Evolutionary conservation across 2,888 invertebrate genomes (phyloP), one percentile per base, ranked within the genome.

Genomic region (Lithophane leautieri): DNA sequence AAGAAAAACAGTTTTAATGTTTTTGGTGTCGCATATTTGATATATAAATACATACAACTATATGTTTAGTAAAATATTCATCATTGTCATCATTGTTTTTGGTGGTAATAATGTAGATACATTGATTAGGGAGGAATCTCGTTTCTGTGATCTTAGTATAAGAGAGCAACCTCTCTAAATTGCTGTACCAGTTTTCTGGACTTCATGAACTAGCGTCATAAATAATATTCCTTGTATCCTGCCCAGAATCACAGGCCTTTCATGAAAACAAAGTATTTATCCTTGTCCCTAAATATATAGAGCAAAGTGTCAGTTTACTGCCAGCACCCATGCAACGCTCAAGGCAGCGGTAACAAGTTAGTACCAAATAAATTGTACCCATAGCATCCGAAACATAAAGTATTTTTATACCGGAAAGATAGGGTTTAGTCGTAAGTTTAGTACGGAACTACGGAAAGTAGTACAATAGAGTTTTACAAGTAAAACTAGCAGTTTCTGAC

Each of bases 291-390:
- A 66, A 70, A 78, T 62, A 76, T 40, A 79, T 65, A 83, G n/a
- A 63, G 8, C 16, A 70, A 60, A 61, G 50, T 56, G 60, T 58
- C 56, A 65, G 22, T 58, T 69, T 73, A 81, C 70, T 69, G 58
- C 63, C n/a, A 54, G 54, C 56, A 71, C 52, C 58, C 84, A 84
- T 84, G 78, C 84, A 74, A 83, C 28, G 44, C 25, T 83, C 42
- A 68, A 75, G 44, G 58, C 50, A 73, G 68, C 14, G 28, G 25
- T 79, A 63, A 58, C 67, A 68, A 68, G 52, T 77, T 62, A 81
- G 73, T 60, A 72, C 65, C 50, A 28, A 77, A 80, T 84, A 85
- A 85, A 82, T 75, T 67, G 58, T 73, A 25, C 47, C 40, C 77
- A 80, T 80, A 85, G 44, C 47, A 77, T 77, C 68, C 25, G 22